Evolutionary conservation across 2,797 vertebrate species (phyloP), one percentile per base, ranked within the genome.

Genomic region (Urosaurus nigricauda): DNA sequence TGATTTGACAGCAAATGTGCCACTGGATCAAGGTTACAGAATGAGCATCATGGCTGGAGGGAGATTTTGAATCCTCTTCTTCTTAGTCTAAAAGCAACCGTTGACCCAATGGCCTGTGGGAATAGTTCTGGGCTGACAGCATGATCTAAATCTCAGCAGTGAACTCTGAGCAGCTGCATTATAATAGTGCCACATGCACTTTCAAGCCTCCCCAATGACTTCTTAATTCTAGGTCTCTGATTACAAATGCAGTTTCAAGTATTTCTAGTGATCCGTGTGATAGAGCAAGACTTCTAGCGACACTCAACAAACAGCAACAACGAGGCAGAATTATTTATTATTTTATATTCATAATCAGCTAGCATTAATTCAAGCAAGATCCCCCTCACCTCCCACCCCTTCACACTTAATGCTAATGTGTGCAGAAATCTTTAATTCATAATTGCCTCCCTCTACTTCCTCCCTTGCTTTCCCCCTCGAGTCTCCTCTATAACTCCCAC

Each of bases 281-380:
- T 0, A 0, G 6, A 70, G 85, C 35, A 84, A 89, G 77, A 53
- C 53, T 90, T 82, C 75, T 73, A 94, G 93, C 79, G 90, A 0
- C 88, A 70, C 60, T 83, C 77, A 86, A 85, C 77, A 92, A 94
- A 87, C 86, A 88, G 73, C 79, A 79, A 68, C 56, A 79, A 40
- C 89, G 65, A 91, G 91, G 51, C 83, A 92, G 77, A 21, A 51
- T 93, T 92, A 83, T 0, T 88, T 90, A 82, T 77, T 60, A 70
- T 81, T 37, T 91, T 93, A 79, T 47, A 81, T 91, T 93, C 86
- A 89, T 82, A 85, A 94, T 89, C 90, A 93, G 78, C 53, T 43
- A 91, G 90, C 92, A 90, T 89, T 92, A 90, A 94, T 84, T 87
- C 7, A 73, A 78, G 75, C 80, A 89, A 93, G 89, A 79, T 83